A percentile compares a stretch with the other conserved stretches of the same genome.
These are phyloP conservation scores for Takifugu rubripes DNA, from an alignment of 2,797 vertebrate species.

Conservation along the genomic window DNA sequence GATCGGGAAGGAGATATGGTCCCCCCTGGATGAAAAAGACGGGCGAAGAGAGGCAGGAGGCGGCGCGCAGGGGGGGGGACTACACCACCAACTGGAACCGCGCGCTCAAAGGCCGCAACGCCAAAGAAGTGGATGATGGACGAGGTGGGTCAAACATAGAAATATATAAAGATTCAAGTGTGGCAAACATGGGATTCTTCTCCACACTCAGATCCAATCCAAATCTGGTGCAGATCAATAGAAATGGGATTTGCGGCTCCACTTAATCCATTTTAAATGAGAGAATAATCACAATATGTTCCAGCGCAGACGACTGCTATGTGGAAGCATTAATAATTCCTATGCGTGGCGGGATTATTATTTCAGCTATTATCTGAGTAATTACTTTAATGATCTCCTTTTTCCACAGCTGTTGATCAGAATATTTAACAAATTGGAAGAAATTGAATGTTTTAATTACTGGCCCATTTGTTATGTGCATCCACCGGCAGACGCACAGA, in stretches of 20 bases:
- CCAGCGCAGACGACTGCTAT: conserved; percentile 6
- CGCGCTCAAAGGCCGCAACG: conserved; percentile 77
- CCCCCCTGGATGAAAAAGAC: conserved; percentile 81
- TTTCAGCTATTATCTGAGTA: conserved; percentile 11
- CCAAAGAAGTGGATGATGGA: conserved; percentile 85
- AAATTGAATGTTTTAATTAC: conserved; percentile 17
- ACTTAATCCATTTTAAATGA: conserved; percentile 6
- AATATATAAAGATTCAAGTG: too few species aligned
- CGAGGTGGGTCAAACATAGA: conserved; percentile 77
- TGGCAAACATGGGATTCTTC: too few species aligned
- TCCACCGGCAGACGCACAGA: conserved; percentile 8
- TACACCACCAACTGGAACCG: conserved; percentile 78
- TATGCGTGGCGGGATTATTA: neutral
- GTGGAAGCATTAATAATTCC: conserved; percentile 15
- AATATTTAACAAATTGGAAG: conserved; percentile 9
- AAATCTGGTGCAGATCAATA: neutral
- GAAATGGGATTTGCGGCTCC: neutral
- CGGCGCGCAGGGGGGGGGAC: conserved; percentile 66
- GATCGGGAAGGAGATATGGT: conserved; percentile 72
- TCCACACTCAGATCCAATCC: too few species aligned
- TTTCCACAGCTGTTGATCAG: neutral
- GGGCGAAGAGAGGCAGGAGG: conserved; percentile 61
- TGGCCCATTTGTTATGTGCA: conserved; percentile 8
- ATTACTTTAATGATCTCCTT: conserved; percentile 10
- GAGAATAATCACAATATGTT: conserved; percentile 12